Evolutionary conservation across 2,797 vertebrate species (phyloP).

Genomic region (Alcedo quadribrachys): DNA sequence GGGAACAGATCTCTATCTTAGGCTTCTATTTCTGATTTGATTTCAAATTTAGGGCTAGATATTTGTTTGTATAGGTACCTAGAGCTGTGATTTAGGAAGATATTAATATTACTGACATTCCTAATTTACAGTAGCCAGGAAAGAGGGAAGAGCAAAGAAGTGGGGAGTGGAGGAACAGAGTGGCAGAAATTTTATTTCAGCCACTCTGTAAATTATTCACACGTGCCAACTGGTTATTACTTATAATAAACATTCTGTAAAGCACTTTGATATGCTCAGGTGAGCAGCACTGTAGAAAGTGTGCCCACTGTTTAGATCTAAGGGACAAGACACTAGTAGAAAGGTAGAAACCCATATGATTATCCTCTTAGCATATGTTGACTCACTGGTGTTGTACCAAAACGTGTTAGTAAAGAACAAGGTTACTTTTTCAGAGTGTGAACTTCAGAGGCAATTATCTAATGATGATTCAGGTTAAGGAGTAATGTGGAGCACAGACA

Average conservation of each 20-base stretch:
- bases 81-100: neutral
- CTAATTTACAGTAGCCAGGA: neutral
- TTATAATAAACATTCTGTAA: constrained; percentile 52
- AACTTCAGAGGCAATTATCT: constrained; percentile 23
- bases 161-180: neutral
- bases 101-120: neutral
- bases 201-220: constrained; percentile 55
- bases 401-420: constrained; percentile 23
- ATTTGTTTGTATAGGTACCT: neutral
- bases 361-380: constrained; percentile 52
- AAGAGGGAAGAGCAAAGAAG: neutral
- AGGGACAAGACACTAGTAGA: constrained; percentile 64
- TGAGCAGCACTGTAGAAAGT: constrained; percentile 61
- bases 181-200: neutral
- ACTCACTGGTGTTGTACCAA: constrained; percentile 12
- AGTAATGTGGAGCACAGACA: neutral
- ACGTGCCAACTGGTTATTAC: constrained; percentile 55
- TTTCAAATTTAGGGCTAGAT: neutral
- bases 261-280: constrained; percentile 70
- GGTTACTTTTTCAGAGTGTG: constrained; percentile 4
- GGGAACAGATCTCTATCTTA: neutral
- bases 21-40: neutral
- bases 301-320: constrained; percentile 68
- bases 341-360: constrained; percentile 68
- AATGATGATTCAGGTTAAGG: constrained; percentile 12